These are phyloP conservation scores for Oxygymnocypris stewartii DNA, from an alignment of 2,113 vertebrate species.

Conservation along the genomic window DNA sequence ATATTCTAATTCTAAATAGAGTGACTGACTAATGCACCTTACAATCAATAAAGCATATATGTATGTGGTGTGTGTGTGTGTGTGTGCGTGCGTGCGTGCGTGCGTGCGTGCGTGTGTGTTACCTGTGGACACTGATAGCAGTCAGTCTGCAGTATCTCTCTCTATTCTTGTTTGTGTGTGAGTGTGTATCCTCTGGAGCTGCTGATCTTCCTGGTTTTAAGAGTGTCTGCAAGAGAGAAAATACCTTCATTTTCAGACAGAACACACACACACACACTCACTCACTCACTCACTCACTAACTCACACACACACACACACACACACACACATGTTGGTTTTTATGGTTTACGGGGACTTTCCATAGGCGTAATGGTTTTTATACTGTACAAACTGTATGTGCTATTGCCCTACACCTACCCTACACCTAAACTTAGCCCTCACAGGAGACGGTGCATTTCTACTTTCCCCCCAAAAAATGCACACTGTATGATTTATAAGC, in stretches of 20 bases:
- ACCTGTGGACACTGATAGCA: slow-evolving; percentile 5
- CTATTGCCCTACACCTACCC: no score
- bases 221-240: slow-evolving; percentile 19
- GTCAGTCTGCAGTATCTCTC: not conserved
- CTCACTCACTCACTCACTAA: slow-evolving; percentile 34
- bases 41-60: not conserved
- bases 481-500: no score
- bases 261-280: not conserved
- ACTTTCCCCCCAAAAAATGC: no score
- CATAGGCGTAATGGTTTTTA: no score
- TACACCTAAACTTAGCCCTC: no score
- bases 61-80: not conserved
- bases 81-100: slow-evolving; percentile 30
- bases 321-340: not conserved
- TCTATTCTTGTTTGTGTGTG: not conserved
- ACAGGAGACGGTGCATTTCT: no score
- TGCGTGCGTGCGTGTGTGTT: slow-evolving; percentile 29
- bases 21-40: not conserved
- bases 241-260: slow-evolving; percentile 18
- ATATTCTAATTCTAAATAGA: not conserved
- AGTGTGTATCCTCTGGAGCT: slow-evolving; percentile 24
- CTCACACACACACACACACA: not conserved
- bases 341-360: no score
- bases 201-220: slow-evolving; percentile 25
- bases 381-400: no score